Conservation (phyloP, 1,140 invertebrate genomes). For the Trichogramma pretiosum region DNA sequence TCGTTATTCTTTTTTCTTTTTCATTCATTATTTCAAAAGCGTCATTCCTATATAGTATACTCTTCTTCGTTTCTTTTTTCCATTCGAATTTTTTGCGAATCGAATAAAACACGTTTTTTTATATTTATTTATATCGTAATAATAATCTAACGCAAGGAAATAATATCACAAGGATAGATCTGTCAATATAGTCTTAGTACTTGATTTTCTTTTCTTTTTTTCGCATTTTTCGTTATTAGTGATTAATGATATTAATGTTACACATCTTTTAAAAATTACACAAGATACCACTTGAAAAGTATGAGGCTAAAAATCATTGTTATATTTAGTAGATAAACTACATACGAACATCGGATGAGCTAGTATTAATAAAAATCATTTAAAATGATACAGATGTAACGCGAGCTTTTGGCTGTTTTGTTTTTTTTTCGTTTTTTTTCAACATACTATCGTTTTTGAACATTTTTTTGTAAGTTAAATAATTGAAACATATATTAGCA, state of each 20-base stretch:
- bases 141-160: slow-evolving; percentile 24
- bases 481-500: slow-evolving; percentile 10
- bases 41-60: too few species aligned
- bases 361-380: too few species aligned
- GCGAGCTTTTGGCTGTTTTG: too few species aligned
- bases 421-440: slow-evolving; percentile 13
- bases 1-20: slow-evolving; percentile 11
- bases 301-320: slow-evolving; percentile 10
- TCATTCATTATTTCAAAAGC: too few species aligned
- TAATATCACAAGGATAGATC: slow-evolving; percentile 22
- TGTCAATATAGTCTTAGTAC: slow-evolving; percentile 11
- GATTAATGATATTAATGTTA: slow-evolving; percentile 7
- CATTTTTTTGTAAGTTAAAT: too few species aligned
- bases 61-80: too few species aligned
- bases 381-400: too few species aligned
- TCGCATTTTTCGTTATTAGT: slow-evolving; percentile 15
- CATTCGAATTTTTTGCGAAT: too few species aligned
- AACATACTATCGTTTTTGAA: too few species aligned
- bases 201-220: too few species aligned
- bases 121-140: slow-evolving; percentile 22
- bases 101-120: too few species aligned
- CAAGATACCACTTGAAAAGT: slow-evolving; percentile 7
- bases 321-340: slow-evolving; percentile 13
- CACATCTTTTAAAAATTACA: slow-evolving; percentile 16
- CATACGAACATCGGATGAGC: too few species aligned